A percentile compares a stretch with the other conserved stretches of the same genome.
These are phyloP conservation scores for Urophycis tenuis DNA, from an alignment of 2,797 vertebrate genomes.

Conservation along the genomic window DNA sequence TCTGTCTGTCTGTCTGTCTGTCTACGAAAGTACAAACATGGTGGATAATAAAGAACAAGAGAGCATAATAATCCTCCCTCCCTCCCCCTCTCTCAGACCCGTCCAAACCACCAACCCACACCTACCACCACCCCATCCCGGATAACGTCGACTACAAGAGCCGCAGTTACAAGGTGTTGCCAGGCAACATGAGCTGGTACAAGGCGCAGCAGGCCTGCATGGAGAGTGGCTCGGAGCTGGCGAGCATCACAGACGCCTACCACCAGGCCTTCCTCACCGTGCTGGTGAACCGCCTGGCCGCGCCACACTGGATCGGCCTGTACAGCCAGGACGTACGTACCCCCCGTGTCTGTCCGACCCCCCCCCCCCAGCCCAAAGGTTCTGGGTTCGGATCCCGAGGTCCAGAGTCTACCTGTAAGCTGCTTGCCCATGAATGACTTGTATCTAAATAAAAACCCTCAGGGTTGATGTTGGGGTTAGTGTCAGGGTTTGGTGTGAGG, in stretches of 20 bases:
- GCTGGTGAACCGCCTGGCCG: conserved; percentile 77
- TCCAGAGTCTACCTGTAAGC: not conserved
- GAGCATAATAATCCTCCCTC: not conserved
- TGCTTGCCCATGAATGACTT: not conserved
- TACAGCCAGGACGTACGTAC: conserved; percentile 62
- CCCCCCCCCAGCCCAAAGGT: not conserved
- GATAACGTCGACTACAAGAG: conserved; percentile 80
- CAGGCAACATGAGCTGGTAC: conserved; percentile 89
- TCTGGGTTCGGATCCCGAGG: not conserved
- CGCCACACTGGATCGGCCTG: conserved; percentile 87
- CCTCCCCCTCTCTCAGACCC: conserved; percentile 52
- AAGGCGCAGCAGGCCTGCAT: conserved; percentile 76
- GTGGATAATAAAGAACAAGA: conserved; percentile 1
- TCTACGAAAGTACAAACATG: not conserved
- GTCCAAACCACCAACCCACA: conserved; percentile 70
- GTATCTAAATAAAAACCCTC: not conserved
- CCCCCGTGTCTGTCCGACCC: not conserved
- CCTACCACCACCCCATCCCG: conserved; percentile 64
- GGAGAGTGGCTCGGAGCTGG: conserved; percentile 74
- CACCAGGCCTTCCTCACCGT: conserved; percentile 92
- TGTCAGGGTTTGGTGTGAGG: not conserved
- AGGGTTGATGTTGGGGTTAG: not conserved
- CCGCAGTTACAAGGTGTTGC: conserved; percentile 79
- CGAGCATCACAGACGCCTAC: conserved; percentile 84
- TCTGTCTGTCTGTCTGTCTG: conserved; percentile 2